Base-by-base conservation (phyloP, 2,113 vertebrate species). In the Copsychus sechellarum region DNA sequence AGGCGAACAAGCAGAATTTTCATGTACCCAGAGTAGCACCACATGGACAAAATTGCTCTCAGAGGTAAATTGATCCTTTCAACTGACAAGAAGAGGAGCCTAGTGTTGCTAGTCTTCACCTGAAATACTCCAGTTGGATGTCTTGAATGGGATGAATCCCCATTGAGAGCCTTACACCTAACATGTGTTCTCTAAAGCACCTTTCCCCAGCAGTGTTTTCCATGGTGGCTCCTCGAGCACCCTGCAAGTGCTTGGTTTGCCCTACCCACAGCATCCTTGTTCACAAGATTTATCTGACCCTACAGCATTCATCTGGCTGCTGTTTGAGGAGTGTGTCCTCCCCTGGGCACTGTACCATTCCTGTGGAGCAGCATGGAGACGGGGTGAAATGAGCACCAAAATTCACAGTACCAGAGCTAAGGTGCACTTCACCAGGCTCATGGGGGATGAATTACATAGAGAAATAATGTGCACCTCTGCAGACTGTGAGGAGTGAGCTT, bases 111-210 rank as follows among this genome's bases (percentile, higher is more conserved):
- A 76, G 12, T 48, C 11, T 61, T 73, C 48, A 67, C 66, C 7
- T 40, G 36, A 43, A 82, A 61, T 53, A 36, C 22, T 83, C 24
- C 24, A 24, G 5, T 0, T 58, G 31, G 28, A 45, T 20, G 25
- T 58, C 62, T 56, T 51, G 45, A 43, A 4, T 66, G 42, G 34
- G 48, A n/a, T 1, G 2, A 62, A 80, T 67, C 22, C 38, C 29
- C 43, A 38, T 0, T 0, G 48, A 90, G 29, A 40, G 11, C 21
- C 26, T 81, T n/a, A 16, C 10, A n/a, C 6, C 43, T 42, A 69
- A n/a, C 26, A 33, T 2, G 3, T n/a, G 36, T 43, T 71, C 31
- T 54, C 34, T 38, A 42, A 54, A 77, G 9, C 53, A 64, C 17
- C 13, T 64, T 83, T 92, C 31, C 40, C 29, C 29, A 17, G 26